Percentiles rank a stretch among this genome's conserved stretches.
These are phyloP conservation scores for Spialia ferax DNA, from an alignment of 2,888 invertebrate species.

Conservation along the genomic window DNA sequence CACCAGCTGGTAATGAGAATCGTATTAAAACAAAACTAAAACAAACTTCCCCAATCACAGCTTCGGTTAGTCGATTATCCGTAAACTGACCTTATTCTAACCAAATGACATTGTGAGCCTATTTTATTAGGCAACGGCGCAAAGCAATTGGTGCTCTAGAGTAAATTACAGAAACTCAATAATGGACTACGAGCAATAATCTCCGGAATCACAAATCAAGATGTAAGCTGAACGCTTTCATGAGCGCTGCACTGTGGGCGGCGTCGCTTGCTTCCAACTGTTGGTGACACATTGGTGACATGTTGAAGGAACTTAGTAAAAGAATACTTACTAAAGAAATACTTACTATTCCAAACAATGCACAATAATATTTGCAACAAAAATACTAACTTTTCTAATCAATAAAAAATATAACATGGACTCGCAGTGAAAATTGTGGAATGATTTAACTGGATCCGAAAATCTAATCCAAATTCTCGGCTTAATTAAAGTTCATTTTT, in stretches of 20 bases:
- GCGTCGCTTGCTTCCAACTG: constrained; percentile 77
- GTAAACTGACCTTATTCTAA: neutral
- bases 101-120: constrained; percentile 12
- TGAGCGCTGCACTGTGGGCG: constrained; percentile 75
- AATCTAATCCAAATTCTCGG: too few relatives aligned
- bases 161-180: constrained; percentile 73
- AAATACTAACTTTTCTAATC: too few relatives aligned
- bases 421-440: too few relatives aligned
- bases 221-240: constrained; percentile 80
- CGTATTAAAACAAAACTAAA: neutral
- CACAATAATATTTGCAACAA: too few relatives aligned
- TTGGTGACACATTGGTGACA: constrained; percentile 43
- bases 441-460: too few relatives aligned
- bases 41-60: neutral
- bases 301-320: neutral
- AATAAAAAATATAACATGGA: too few relatives aligned
- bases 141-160: constrained; percentile 62
- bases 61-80: neutral
- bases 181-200: constrained; percentile 75
- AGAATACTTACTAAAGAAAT: too few relatives aligned
- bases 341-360: neutral
- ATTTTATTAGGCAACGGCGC: constrained; percentile 50
- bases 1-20: neutral
- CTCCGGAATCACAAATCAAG: constrained; percentile 84
- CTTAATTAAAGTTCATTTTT: too few relatives aligned